phyloP scores from a whole-genome alignment of 2,888 invertebrate genomes.

The Caenorhabditis sp. region DNA sequence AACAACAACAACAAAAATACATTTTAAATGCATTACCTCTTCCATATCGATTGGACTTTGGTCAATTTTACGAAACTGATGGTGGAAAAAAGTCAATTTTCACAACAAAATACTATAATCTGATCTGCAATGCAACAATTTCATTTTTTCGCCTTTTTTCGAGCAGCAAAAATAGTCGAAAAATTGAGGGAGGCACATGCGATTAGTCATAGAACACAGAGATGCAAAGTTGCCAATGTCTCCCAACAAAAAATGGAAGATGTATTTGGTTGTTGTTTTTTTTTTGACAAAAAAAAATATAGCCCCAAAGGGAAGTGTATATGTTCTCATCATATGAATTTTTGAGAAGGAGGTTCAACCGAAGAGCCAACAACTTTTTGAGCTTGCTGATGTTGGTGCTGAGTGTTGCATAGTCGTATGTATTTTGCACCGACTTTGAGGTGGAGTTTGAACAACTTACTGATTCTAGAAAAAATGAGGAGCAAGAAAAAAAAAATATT shows the following conservation, averaged over 20 bases:
- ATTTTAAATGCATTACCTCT: background rate
- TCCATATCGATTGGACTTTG: background rate
- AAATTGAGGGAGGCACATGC: background rate
- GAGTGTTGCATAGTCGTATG: no score
- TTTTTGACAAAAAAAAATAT: background rate
- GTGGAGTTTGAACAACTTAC: no score
- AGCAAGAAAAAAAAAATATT: no score
- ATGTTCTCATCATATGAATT: no score
- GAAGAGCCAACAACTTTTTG: no score
- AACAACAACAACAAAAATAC: background rate
- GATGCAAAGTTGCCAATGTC: background rate
- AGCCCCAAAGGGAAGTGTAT: no score
- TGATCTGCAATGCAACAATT: background rate
- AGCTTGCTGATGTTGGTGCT: no score
- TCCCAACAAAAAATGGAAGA: background rate
- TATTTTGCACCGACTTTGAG: no score
- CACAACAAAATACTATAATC: slow-evolving; percentile 7
- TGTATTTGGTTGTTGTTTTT: background rate
- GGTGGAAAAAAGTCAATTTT: background rate
- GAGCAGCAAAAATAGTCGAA: background rate
- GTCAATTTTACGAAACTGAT: background rate
- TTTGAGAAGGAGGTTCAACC: no score
- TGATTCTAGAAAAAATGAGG: no score
- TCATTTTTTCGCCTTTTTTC: background rate
- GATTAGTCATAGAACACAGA: slow-evolving; percentile 1